Conservation (phyloP, 92 coral and sea anemone species). For the Epizoanthus ramosus region DNA sequence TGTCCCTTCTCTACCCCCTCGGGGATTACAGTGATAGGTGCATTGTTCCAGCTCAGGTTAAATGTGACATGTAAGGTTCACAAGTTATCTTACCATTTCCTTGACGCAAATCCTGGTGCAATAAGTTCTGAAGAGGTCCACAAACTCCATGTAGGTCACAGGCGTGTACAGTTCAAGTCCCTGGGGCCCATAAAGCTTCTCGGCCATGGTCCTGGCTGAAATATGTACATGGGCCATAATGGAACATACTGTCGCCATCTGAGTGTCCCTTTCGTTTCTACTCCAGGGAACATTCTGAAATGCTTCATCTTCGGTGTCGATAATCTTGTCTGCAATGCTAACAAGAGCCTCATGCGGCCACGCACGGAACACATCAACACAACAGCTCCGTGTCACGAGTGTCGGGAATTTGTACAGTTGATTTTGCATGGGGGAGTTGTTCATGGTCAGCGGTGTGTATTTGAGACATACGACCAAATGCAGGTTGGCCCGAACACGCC, state of each 20-base stretch:
- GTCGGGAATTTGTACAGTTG: conserved; percentile 73
- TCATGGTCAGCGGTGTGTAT: conserved; percentile 52
- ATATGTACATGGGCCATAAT: conserved; percentile 93
- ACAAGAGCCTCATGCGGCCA: conserved; percentile 92
- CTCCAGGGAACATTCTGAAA: conserved; percentile 58
- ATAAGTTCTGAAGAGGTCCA: conserved; percentile 76
- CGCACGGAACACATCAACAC: conserved; percentile 84
- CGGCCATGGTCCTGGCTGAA: conserved; percentile 75
- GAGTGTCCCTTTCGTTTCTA: conserved; percentile 57
- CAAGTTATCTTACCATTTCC: conserved; percentile 68
- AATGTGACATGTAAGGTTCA: not conserved
- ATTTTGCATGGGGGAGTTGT: conserved; percentile 52
- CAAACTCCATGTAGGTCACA: conserved; percentile 81
- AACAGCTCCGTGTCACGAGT: conserved; percentile 82
- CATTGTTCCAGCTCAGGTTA: not conserved
- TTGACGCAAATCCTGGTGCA: conserved; percentile 74
- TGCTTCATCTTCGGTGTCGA: conserved; percentile 63
- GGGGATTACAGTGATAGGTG: not conserved
- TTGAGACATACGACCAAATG: conserved; percentile 85
- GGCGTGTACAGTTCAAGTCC: conserved; percentile 87
- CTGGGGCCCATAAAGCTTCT: conserved; percentile 65
- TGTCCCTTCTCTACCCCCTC: too few relatives aligned
- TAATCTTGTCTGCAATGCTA: conserved; percentile 71
- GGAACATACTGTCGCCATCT: conserved; percentile 74
- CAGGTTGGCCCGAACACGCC: conserved; percentile 86